Conservation (phyloP, 1,140 invertebrate species). For the Orchestia grillus region DNA sequence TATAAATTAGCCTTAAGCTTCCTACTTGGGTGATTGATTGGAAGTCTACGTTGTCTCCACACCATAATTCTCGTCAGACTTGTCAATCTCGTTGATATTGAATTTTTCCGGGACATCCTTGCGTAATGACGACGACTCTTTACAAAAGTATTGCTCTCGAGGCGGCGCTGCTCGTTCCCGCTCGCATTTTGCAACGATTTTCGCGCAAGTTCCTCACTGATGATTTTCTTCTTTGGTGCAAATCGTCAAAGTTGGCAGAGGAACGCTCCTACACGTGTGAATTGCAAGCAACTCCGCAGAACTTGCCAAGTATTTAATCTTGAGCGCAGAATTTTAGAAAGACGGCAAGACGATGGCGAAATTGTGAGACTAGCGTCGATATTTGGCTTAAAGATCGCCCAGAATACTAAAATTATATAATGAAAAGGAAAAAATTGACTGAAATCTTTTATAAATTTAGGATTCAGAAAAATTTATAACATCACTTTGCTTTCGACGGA, state of each 20-base stretch:
- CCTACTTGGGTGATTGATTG: slow-evolving; percentile 6
- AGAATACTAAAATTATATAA: neutral
- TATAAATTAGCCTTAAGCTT: slow-evolving; percentile 40
- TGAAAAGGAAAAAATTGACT: neutral
- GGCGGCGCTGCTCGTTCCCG: neutral
- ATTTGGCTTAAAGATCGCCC: neutral
- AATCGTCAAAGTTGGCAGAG: slow-evolving; percentile 48
- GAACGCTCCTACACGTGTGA: slow-evolving; percentile 43
- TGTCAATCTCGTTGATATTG: slow-evolving; percentile 32
- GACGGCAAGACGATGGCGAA: neutral
- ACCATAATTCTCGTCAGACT: slow-evolving; percentile 3
- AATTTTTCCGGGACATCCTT: slow-evolving; percentile 32
- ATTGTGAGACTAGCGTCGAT: neutral
- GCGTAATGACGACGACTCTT: neutral
- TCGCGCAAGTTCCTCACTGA: slow-evolving; percentile 47
- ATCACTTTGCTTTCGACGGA: neutral
- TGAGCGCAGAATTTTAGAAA: slow-evolving; percentile 39
- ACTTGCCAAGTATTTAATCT: slow-evolving; percentile 52
- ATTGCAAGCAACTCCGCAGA: slow-evolving; percentile 47
- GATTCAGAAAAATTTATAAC: neutral
- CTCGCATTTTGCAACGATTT: slow-evolving; percentile 34
- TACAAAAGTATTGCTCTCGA: slow-evolving; percentile 20
- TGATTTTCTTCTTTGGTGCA: slow-evolving; percentile 21
- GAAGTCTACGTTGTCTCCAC: slow-evolving; percentile 27
- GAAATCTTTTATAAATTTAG: neutral